These are phyloP conservation scores for Tupaia tana DNA, from an alignment of 2,113 vertebrate species.

Conservation along the genomic window DNA sequence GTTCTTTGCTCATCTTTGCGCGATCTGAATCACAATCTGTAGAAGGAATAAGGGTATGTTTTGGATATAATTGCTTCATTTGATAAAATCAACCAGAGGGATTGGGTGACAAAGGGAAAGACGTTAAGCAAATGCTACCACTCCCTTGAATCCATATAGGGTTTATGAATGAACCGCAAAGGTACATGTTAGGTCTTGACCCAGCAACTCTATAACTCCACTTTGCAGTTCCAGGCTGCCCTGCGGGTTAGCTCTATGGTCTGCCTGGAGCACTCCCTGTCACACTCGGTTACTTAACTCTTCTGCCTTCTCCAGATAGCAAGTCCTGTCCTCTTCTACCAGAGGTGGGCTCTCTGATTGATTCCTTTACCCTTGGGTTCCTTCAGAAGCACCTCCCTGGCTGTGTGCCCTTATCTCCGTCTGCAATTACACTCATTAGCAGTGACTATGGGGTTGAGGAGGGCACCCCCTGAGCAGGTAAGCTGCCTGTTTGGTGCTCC, in stretches of 20 bases:
- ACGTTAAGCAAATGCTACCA: not conserved
- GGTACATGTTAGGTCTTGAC: not conserved
- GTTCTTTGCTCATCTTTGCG: not conserved
- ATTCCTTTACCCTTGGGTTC: slow-evolving; percentile 7
- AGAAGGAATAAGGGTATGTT: too few species aligned
- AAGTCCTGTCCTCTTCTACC: not conserved
- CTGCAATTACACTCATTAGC: slow-evolving; percentile 5
- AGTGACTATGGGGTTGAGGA: not conserved
- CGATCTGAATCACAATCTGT: not conserved
- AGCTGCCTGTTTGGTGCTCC: not conserved
- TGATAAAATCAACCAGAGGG: not conserved
- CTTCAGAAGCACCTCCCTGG: not conserved
- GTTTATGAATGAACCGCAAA: not conserved
- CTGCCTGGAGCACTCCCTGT: not conserved
- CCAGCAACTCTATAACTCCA: not conserved
- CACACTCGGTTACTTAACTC: not conserved
- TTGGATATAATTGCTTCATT: not conserved
- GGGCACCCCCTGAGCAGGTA: not conserved
- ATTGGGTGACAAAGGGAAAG: not conserved
- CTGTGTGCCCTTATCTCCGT: not conserved
- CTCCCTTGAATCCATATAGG: not conserved
- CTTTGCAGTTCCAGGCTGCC: not conserved
- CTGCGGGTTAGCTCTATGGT: not conserved
- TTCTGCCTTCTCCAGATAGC: not conserved
- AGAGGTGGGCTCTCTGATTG: not conserved